These are phyloP conservation scores for Cephalopachus bancanus DNA, from an alignment of 2,797 vertebrate genomes.

Conservation along the genomic window DNA sequence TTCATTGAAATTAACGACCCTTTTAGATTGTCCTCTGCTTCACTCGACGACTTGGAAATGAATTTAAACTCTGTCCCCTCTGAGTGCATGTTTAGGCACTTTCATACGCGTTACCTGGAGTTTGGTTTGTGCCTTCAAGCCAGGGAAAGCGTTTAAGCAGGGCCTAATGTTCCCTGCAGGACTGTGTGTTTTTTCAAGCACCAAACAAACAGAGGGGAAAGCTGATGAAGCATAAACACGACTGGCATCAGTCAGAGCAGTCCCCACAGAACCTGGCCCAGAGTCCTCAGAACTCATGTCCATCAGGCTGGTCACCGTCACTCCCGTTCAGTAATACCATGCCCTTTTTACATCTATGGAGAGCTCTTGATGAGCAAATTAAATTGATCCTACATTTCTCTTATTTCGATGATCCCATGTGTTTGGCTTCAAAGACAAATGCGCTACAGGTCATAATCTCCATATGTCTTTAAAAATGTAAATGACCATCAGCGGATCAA, in stretches of 20 bases:
- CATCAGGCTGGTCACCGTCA: background rate
- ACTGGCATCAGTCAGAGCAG: background rate
- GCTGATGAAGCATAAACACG: background rate
- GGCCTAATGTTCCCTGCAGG: background rate
- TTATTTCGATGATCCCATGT: background rate
- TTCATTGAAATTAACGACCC: constrained; percentile 62
- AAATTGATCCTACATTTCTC: constrained; percentile 31
- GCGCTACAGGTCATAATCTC: background rate
- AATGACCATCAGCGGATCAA: background rate
- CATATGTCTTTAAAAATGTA: constrained; percentile 18
- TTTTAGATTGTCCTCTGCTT: constrained; percentile 44
- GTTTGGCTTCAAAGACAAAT: constrained; percentile 32
- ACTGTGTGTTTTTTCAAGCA: background rate
- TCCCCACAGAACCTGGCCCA: background rate
- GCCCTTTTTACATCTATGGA: background rate
- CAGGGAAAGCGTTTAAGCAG: constrained; percentile 31
- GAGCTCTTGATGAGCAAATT: background rate
- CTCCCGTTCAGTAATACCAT: background rate
- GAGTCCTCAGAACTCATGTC: background rate
- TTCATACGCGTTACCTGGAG: constrained; percentile 38
- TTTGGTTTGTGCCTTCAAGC: background rate
- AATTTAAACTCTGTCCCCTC: constrained; percentile 47
- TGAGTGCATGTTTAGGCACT: constrained; percentile 42
- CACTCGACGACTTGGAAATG: constrained; percentile 58
- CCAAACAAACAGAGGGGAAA: background rate